These are phyloP conservation scores for Meiosimyza platycephala DNA, from an alignment of 2,888 invertebrate species.

Conservation along the genomic window DNA sequence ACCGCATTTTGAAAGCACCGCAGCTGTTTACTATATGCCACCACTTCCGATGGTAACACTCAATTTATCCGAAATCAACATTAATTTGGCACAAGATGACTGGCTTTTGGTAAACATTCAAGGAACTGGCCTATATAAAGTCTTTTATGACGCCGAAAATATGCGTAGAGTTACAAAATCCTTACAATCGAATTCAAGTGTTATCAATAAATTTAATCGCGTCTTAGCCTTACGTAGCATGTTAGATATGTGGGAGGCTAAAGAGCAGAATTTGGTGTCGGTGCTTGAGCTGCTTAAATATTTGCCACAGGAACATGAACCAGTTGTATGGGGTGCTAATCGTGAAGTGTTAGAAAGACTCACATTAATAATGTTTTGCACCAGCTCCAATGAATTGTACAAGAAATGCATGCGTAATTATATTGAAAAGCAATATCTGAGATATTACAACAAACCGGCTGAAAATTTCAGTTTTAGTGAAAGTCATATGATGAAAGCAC, in stretches of 20 bases:
- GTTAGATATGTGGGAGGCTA: no score
- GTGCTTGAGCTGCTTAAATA: background rate
- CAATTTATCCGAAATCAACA: conserved; percentile 34
- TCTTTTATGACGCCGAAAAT: conserved; percentile 75
- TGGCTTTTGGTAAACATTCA: conserved; percentile 52
- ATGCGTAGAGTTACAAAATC: conserved; percentile 73
- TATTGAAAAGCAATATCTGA: background rate
- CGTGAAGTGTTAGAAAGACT: no score
- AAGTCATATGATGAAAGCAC: background rate
- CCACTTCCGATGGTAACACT: conserved; percentile 36
- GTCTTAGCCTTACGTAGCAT: background rate
- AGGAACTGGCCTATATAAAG: conserved; percentile 68
- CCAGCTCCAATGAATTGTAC: no score
- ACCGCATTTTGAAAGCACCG: conserved; percentile 41
- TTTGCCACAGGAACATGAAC: background rate
- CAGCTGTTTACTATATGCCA: conserved; percentile 42
- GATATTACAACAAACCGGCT: background rate
- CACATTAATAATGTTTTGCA: background rate
- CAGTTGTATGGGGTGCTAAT: background rate
- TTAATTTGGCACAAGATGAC: conserved; percentile 38
- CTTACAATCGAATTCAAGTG: conserved; percentile 65
- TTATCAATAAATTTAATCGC: background rate
- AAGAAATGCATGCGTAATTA: no score
- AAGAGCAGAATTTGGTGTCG: no score
- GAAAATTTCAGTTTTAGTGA: background rate